Evolutionary conservation across 2,797 vertebrate species (phyloP).

Genomic region (Crypturellus tataupa): DNA sequence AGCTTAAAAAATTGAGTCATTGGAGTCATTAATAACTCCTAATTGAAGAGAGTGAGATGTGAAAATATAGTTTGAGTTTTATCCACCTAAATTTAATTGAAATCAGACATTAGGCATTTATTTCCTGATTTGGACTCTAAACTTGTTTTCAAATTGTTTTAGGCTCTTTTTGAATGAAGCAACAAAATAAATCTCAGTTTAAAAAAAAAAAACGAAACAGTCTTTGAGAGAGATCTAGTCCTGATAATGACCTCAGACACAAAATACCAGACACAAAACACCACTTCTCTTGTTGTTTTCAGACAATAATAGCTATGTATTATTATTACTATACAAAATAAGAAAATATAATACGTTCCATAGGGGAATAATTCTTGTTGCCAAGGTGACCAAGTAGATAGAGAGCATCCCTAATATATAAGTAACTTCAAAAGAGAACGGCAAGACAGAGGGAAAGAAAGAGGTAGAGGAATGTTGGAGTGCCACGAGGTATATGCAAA

Average conservation of each 20-base stretch:
- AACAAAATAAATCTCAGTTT: neutral
- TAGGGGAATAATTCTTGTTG: conserved; percentile 46
- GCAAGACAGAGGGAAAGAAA: neutral
- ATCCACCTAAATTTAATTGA: neutral
- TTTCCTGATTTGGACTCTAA: neutral
- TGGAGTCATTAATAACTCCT: neutral
- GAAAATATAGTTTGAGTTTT: neutral
- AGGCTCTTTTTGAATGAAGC: neutral
- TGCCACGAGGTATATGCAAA: neutral
- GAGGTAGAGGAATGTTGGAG: neutral
- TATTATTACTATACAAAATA: conserved; percentile 22
- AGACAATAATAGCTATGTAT: conserved; percentile 15
- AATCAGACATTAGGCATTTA: neutral
- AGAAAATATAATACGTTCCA: conserved; percentile 13
- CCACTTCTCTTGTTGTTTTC: conserved; percentile 15
- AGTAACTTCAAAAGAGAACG: conserved; percentile 7
- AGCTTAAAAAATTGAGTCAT: neutral
- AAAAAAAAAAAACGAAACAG: neutral
- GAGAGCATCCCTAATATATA: conserved; percentile 7
- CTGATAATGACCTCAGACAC: neutral
- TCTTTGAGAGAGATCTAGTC: neutral
- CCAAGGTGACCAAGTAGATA: conserved; percentile 55
- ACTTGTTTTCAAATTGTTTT: neutral
- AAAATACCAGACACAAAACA: neutral
- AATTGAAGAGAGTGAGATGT: neutral